Evolutionary conservation across 2,888 invertebrate genomes (phyloP), one percentile per base, ranked within the genome.

Genomic region (Pedicia rivosa): DNA sequence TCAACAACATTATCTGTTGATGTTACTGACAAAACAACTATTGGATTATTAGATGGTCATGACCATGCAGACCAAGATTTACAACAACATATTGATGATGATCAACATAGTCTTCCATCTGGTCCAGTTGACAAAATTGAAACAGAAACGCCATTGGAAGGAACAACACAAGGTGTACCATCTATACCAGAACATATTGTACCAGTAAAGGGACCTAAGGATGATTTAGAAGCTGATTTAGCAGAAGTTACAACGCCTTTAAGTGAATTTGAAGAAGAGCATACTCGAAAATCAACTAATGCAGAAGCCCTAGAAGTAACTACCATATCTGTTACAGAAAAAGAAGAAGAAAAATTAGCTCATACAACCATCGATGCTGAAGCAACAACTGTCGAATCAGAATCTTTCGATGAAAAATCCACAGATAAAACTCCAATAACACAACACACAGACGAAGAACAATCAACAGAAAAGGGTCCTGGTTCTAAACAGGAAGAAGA

Each of bases 341-440:
- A 31, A 13, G 20, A 42, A 37, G 20, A 12, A n/a, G 10, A 35
- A 8, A 29, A 26, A 17, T 12, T 8, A 4, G 28, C 15, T 19
- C 25, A 36, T 29, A n/a, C n/a, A n/a, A n/a, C n/a, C n/a, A 20
- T 39, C 33, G 34, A 33, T n/a, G 42, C 47, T 22, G 39, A 9
- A 4, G 33, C 40, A 14, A 16, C 24, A 15, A 10, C 20, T 17
- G 24, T n/a, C 9, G 24, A 36, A 19, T 41, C 47, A 4, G 43
- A 44, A n/a, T 25, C 36, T 16, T 38, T 26, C 10, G 44, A 45
- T 12, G 44, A 44, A 13, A 31, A 38, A 8, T 42, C 45, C 20
- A 49, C 48, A n/a, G 45, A 41, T 13, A 45, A 47, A 12, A 44
- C 43, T 19, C 31, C 39, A 5, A n/a, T n/a, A n/a, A n/a, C n/a